Percentiles rank a stretch among this genome's conserved stretches.
Evolutionary conservation across 2,113 vertebrate genomes (phyloP).

Genomic region (Atrichornis clamosus): DNA sequence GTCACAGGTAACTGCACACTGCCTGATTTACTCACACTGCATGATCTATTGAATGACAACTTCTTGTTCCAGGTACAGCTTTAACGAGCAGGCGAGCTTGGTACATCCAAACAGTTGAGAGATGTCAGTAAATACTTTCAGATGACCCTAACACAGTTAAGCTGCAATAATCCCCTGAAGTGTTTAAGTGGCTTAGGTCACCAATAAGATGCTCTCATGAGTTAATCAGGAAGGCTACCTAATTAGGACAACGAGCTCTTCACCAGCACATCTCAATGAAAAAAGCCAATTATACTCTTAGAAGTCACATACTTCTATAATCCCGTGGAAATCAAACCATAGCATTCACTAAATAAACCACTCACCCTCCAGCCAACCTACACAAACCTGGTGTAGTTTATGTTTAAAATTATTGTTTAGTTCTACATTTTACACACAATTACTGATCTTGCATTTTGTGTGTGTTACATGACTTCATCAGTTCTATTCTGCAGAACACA

Average conservation of each 20-base stretch:
- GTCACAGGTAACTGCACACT: accelerated
- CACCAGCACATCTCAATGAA: background rate
- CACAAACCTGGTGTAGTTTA: background rate
- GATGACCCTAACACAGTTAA: background rate
- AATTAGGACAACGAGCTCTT: background rate
- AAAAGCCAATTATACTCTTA: background rate
- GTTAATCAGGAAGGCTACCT: constrained; percentile 12
- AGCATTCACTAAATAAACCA: background rate
- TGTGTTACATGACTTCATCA: background rate
- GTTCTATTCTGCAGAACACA: background rate
- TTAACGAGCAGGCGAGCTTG: background rate
- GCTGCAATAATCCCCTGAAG: constrained; percentile 25
- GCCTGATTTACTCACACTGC: background rate
- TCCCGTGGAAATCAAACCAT: background rate
- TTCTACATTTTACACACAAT: background rate
- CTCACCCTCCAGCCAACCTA: background rate
- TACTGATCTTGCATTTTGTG: background rate
- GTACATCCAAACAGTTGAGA: background rate
- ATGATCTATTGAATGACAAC: background rate
- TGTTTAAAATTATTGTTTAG: background rate
- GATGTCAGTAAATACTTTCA: background rate
- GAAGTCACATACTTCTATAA: background rate
- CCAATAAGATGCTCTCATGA: background rate
- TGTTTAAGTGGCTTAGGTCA: constrained; percentile 41
- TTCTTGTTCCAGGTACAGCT: background rate